Base-by-base conservation (phyloP, 2,113 vertebrate genomes). In the Siniperca chuatsi region DNA sequence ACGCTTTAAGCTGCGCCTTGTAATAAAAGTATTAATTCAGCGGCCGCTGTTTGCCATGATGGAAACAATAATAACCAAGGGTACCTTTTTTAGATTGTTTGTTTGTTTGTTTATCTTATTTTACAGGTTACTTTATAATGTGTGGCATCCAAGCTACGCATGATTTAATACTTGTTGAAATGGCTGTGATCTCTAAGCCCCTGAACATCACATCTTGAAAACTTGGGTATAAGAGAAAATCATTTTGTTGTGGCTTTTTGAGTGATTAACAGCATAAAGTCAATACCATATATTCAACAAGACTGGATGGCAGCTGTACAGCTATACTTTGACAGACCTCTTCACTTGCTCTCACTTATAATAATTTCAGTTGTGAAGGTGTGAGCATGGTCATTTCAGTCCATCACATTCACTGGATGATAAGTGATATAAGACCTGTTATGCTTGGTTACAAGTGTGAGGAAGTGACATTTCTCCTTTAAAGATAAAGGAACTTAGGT, bases 391-490 rank as follows among this genome's bases (percentile, higher is more conserved):
- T 37, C 0, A 8, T 4, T 23, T 58, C 15, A 50, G 67, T 44
- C 13, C n/a, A 13, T 18, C 48, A 8, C 48, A 25, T 15, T 64
- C 35, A n/a, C 60, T 21, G 4, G 2, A 25, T n/a, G 40, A 3
- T 29, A 44, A 37, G 37, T 48, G n/a, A 16, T 40, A 25, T 16
- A 21, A 3, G 1, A 6, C 12, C 55, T 64, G 8, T 40, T 42
- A 0, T 10, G 2, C n/a, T 44, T 2, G 3, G 44, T 33, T 7
- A 23, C 21, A 77, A 65, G 57, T 23, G 15, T 73, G 44, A 74
- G 71, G 35, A 81, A 29, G 52, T 61, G 58, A 71, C 58, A 54
- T 78, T 29, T 66, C 60, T 29, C 48, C 60, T 82, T 78, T 8
- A 44, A 4, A 67, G 52, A 52, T 21, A 62, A 60, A 54, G 65